Conservation (phyloP, 2,113 vertebrate genomes). For the Sinocyclocheilus maitianheensis region DNA sequence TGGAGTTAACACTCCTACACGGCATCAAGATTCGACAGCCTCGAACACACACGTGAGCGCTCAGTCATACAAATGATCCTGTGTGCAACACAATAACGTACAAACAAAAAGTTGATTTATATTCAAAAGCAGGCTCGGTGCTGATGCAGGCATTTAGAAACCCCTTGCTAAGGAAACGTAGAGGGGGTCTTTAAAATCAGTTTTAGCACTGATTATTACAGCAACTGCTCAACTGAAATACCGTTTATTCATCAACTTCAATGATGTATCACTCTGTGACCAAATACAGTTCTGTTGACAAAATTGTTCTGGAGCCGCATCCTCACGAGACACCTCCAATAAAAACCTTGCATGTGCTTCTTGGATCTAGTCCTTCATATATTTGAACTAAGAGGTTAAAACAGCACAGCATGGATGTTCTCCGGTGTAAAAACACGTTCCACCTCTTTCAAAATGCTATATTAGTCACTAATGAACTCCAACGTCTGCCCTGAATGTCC, state of each 20-base stretch:
- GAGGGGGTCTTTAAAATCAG: conserved; percentile 16
- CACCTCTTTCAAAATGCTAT: conserved; percentile 39
- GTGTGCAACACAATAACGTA: conserved; percentile 23
- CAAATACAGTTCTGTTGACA: conserved; percentile 48
- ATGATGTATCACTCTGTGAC: conserved; percentile 14
- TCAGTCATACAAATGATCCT: conserved; percentile 42
- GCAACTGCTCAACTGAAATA: conserved; percentile 29
- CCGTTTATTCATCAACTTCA: conserved; percentile 46
- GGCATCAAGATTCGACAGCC: conserved; percentile 44
- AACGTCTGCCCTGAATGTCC: conserved; percentile 14
- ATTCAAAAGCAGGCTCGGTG: conserved; percentile 5
- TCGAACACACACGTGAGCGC: conserved; percentile 22
- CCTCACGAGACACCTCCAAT: conserved; percentile 41
- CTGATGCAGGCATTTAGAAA: conserved; percentile 26
- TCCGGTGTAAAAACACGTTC: conserved; percentile 33
- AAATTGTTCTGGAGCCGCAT: conserved; percentile 32
- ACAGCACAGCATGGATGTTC: conserved; percentile 36
- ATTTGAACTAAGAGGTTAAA: conserved; percentile 44
- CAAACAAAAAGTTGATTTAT: conserved; percentile 35
- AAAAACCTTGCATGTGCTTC: conserved; percentile 55
- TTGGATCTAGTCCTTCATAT: conserved; percentile 46
- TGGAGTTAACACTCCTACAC: conserved; percentile 48
- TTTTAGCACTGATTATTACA: conserved; percentile 42
- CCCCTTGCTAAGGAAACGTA: not conserved
- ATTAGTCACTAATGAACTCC: conserved; percentile 47